Percentiles rank a stretch among this genome's conserved stretches.
Conservation (phyloP, 2,113 vertebrate species). For the Erythrocercus mccallii region DNA sequence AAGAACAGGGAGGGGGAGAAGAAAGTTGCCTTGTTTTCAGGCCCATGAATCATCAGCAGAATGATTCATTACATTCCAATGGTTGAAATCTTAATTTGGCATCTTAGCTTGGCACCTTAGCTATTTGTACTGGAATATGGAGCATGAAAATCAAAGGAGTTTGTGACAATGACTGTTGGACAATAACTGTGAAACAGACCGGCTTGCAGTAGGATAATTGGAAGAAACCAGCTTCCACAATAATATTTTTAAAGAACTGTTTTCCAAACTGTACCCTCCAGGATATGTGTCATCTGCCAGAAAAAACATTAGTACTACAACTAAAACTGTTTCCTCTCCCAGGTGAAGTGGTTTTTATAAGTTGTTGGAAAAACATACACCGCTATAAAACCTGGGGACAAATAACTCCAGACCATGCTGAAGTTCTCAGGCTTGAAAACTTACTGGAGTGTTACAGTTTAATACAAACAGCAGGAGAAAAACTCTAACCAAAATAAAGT, state of each 20-base stretch:
- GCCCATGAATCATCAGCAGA: not conserved
- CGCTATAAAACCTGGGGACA: constrained; percentile 2
- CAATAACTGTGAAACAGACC: not conserved
- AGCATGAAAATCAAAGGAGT: not conserved
- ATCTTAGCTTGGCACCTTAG: not conserved
- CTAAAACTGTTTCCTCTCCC: constrained; percentile 24
- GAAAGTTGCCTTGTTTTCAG: constrained; percentile 49
- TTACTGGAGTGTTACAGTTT: not conserved
- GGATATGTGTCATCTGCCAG: constrained; percentile 19
- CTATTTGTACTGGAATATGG: not conserved
- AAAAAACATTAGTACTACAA: constrained; percentile 37
- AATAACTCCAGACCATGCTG: not conserved
- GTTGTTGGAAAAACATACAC: constrained; percentile 37
- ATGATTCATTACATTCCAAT: not conserved
- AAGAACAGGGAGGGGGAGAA: not conserved
- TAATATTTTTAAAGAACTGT: constrained; percentile 29
- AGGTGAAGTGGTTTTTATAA: constrained; percentile 48
- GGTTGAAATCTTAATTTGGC: not conserved
- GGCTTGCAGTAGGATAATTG: not conserved
- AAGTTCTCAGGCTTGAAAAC: not conserved
- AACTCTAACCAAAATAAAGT: not conserved
- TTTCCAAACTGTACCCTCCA: constrained; percentile 22
- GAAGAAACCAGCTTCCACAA: constrained; percentile 8
- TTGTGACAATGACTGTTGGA: not conserved
- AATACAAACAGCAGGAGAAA: not conserved